Percentiles rank a stretch among this genome's conserved stretches.
Evolutionary conservation across 2,797 vertebrate species (phyloP).

Genomic region (Philypnodon macrostomus): DNA sequence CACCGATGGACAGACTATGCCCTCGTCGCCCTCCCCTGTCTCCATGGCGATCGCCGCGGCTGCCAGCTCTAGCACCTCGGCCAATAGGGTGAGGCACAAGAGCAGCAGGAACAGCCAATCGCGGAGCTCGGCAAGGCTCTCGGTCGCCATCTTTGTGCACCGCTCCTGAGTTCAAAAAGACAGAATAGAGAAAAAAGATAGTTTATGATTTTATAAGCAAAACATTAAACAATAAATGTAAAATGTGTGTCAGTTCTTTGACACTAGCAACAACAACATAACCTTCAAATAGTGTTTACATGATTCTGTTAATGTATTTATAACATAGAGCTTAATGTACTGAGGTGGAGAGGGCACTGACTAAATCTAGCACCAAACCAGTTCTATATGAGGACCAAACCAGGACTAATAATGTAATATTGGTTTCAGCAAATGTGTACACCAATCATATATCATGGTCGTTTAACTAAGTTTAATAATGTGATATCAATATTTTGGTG

Average conservation of each 20-base stretch:
- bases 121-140: conserved; percentile 84
- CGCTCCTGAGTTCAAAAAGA: conserved; percentile 52
- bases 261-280: too few species aligned
- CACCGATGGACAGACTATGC: conserved; percentile 84
- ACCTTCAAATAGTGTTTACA: neutral
- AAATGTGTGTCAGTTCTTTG: too few species aligned
- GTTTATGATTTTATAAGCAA: conserved; percentile 17
- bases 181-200: conserved; percentile 38
- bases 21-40: conserved; percentile 75
- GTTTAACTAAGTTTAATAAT: too few species aligned
- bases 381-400: too few species aligned
- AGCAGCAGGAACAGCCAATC: conserved; percentile 91
- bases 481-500: too few species aligned
- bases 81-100: conserved; percentile 87
- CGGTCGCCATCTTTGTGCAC: conserved; percentile 74
- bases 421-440: too few species aligned
- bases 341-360: too few species aligned
- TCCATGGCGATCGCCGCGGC: conserved; percentile 79
- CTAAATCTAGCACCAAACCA: too few species aligned
- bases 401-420: too few species aligned
- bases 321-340: too few species aligned
- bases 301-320: too few species aligned
- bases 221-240: neutral
- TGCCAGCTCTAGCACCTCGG: conserved; percentile 84
- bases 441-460: too few species aligned